Evolutionary conservation across 2,888 invertebrate genomes (phyloP), one percentile per base, ranked within the genome.

Genomic region (Scelioninae gen. 1): DNA sequence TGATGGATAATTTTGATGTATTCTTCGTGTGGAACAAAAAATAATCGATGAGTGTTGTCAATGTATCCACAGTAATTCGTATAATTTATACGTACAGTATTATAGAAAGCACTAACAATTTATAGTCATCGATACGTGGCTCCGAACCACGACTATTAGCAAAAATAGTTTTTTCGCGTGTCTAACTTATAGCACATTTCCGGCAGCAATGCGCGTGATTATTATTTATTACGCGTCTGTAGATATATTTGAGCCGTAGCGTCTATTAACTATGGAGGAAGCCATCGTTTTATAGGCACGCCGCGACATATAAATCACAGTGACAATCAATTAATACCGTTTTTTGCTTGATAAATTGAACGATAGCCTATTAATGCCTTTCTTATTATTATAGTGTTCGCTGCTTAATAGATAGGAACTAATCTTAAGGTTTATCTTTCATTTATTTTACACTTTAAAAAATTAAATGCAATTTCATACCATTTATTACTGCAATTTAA

Each of bases 321-420:
- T 40, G 82, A 81, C 85, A 84, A 85, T 86, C 88, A 87, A 88
- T 88, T 87, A 87, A 86, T 84, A 84, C 81, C 81, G 87, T 83
- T 88, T 88, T 88, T 86, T 82, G 65, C 80, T 84, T 84, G 86
- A 60, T 60, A 51, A 77, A 62, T 68, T 72, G 76, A 66, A 74
- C 63, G 68, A 77, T 66, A 53, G 55, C 47, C 40, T 34, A 58
- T 71, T 40, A 71, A 71, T 69, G 51, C 15, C 29, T 71, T 51
- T 38, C 16, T 60, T 10, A 38, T 71, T 51, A 60, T 51, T 51
- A 49, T 13, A 23, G 13, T 47, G 40, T 45, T 56, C 32, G 43
- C 13, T 66, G n/a, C 16, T 53, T 66, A 66, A 66, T 53, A 13
- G 53, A 31, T 40, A 40, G 55, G 43, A 56, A 56, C 32, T 56